A percentile compares a stretch with the other conserved stretches of the same genome.
phyloP scores from a whole-genome alignment of 2,888 invertebrate genomes.

The Cyrtodaria siliqua region DNA sequence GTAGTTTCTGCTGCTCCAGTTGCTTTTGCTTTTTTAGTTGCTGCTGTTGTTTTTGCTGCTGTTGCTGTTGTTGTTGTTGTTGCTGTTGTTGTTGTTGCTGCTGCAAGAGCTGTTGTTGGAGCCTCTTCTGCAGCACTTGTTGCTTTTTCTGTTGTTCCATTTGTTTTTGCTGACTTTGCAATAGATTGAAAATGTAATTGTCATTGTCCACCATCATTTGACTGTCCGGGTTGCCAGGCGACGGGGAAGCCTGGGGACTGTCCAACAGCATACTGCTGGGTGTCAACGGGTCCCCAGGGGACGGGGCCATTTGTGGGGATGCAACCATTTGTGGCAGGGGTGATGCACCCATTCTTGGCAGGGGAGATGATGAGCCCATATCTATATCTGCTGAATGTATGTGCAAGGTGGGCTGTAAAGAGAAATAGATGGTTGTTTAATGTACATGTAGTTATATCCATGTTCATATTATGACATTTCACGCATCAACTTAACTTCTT shows the following conservation, averaged over 20 bases:
- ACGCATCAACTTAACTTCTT: too few relatives aligned
- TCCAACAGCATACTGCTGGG: slow-evolving; percentile 32
- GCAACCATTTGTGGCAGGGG: background rate
- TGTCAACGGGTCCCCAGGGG: slow-evolving; percentile 27
- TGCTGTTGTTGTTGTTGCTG: slow-evolving; percentile 46
- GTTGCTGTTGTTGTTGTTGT: slow-evolving; percentile 40
- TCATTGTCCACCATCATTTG: slow-evolving; percentile 57
- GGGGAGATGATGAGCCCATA: slow-evolving; percentile 33
- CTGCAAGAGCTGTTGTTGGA: slow-evolving; percentile 34
- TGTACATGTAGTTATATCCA: too few relatives aligned
- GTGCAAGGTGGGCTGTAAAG: too few relatives aligned
- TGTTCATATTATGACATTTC: too few relatives aligned
- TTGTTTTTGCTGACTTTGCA: slow-evolving; percentile 27
- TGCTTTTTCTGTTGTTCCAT: slow-evolving; percentile 47
- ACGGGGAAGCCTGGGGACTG: slow-evolving; percentile 38
- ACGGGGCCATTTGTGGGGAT: background rate
- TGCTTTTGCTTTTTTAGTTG: slow-evolving; percentile 44
- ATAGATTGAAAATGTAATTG: slow-evolving; percentile 51
- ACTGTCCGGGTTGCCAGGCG: slow-evolving; percentile 25
- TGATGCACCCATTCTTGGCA: slow-evolving; percentile 27
- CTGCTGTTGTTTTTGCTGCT: slow-evolving; percentile 32
- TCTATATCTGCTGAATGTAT: slow-evolving; percentile 36
- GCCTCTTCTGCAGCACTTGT: slow-evolving; percentile 38
- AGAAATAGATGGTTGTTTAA: too few relatives aligned
- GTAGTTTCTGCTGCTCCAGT: slow-evolving; percentile 47